These are phyloP conservation scores for Bedellia somnulentella DNA, from an alignment of 2,888 invertebrate genomes.

Conservation along the genomic window DNA sequence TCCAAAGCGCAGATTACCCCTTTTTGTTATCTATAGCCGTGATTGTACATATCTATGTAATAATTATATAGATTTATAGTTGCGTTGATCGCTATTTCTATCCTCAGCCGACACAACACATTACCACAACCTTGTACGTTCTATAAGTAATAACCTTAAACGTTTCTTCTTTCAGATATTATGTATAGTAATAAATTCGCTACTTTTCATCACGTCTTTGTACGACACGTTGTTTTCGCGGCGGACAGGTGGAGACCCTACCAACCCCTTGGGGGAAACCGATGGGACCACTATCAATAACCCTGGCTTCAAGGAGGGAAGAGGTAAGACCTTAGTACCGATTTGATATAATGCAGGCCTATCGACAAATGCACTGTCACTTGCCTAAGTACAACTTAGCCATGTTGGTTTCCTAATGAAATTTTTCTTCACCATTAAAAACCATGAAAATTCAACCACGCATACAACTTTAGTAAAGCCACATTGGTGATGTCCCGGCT, in stretches of 20 bases:
- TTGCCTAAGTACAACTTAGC: neutral
- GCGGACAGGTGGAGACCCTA: slow-evolving; percentile 79
- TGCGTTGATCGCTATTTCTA: too few species aligned
- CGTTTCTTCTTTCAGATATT: slow-evolving; percentile 65
- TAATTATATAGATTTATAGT: too few species aligned
- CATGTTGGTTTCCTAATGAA: too few species aligned
- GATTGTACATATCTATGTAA: too few species aligned
- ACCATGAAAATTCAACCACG: too few species aligned
- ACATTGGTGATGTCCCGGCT: neutral
- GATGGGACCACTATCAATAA: slow-evolving; percentile 81
- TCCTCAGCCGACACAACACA: too few species aligned
- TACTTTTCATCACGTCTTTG: slow-evolving; percentile 74
- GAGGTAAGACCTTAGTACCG: slow-evolving; percentile 30
- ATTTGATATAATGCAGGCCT: neutral
- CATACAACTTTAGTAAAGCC: too few species aligned
- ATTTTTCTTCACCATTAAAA: too few species aligned
- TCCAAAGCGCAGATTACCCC: too few species aligned
- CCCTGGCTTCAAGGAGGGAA: slow-evolving; percentile 80
- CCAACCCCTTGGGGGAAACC: slow-evolving; percentile 59
- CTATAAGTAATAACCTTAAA: too few species aligned
- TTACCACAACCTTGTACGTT: too few species aligned
- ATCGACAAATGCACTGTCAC: neutral
- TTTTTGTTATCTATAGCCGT: too few species aligned
- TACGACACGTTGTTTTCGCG: slow-evolving; percentile 81
- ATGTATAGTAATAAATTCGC: slow-evolving; percentile 73